Percentiles rank a stretch among this genome's conserved stretches.
Evolutionary conservation across 2,797 vertebrate species (phyloP).

Genomic region (Enoplosus armatus): DNA sequence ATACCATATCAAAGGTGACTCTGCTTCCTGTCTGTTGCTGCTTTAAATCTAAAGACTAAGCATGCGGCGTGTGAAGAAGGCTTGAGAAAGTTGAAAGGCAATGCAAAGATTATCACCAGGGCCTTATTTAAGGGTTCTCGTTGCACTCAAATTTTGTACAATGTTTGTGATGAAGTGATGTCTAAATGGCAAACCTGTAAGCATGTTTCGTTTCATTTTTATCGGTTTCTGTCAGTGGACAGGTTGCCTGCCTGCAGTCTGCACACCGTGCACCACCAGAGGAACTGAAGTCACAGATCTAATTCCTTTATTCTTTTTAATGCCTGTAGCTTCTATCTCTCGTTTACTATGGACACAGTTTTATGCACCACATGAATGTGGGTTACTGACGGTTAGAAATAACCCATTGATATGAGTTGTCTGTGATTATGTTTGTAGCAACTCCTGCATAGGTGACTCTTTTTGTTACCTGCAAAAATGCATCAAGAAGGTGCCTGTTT

Average conservation of each 20-base stretch:
- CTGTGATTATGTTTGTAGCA: slow-evolving; percentile 68
- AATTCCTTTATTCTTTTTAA: slow-evolving; percentile 22
- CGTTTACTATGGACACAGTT: slow-evolving; percentile 44
- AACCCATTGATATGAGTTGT: slow-evolving; percentile 4
- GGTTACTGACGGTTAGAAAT: slow-evolving; percentile 26
- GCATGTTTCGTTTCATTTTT: slow-evolving; percentile 25
- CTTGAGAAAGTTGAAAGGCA: slow-evolving; percentile 9
- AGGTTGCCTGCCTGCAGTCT: slow-evolving; percentile 1
- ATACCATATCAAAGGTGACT: neutral
- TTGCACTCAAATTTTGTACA: slow-evolving; percentile 53
- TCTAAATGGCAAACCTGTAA: slow-evolving; percentile 46
- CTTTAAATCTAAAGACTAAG: neutral
- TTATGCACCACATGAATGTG: slow-evolving; percentile 41
- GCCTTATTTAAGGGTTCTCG: slow-evolving; percentile 36
- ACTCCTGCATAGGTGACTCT: slow-evolving; percentile 28
- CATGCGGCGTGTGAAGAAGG: neutral
- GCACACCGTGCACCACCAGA: slow-evolving; percentile 23
- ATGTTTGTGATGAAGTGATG: slow-evolving; percentile 50
- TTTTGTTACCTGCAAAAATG: slow-evolving; percentile 45
- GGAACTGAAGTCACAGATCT: neutral
- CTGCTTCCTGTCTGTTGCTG: neutral
- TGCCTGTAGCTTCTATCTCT: slow-evolving; percentile 48
- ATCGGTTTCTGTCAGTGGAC: slow-evolving; percentile 15
- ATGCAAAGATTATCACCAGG: slow-evolving; percentile 48
- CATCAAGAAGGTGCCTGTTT: slow-evolving; percentile 54